Evolutionary conservation across 2,797 vertebrate species (phyloP).

Genomic region (Malacoctenus gilli): DNA sequence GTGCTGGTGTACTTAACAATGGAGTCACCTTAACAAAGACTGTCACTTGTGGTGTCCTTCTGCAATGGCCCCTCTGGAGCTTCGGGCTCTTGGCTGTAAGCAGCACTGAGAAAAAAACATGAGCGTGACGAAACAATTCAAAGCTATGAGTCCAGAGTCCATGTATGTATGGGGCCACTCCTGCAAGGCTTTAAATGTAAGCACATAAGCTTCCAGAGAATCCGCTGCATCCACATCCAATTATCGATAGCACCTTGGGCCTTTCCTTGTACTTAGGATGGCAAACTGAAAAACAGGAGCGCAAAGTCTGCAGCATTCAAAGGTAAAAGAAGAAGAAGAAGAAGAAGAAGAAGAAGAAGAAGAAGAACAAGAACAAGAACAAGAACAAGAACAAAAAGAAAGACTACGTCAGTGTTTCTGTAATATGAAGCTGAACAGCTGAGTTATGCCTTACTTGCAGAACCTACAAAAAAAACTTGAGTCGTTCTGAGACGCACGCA

Average conservation of each 20-base stretch:
- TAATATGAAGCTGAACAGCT: constrained; percentile 24
- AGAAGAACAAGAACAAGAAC: constrained; percentile 51
- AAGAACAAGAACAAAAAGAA: constrained; percentile 58
- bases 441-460: constrained; percentile 39
- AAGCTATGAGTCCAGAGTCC: constrained; percentile 20
- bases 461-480: constrained; percentile 25
- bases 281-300: constrained; percentile 54
- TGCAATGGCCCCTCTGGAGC: no score
- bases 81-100: constrained; percentile 27
- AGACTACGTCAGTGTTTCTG: constrained; percentile 47
- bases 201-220: constrained; percentile 32
- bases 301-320: constrained; percentile 20
- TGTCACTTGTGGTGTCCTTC: no score
- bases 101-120: background rate
- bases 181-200: constrained; percentile 28
- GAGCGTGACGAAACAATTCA: constrained; percentile 22
- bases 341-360: no score
- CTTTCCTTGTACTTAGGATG: constrained; percentile 45
- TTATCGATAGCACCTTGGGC: constrained; percentile 57
- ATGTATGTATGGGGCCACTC: constrained; percentile 25
- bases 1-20: no score
- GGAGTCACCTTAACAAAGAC: no score
- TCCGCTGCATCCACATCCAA: constrained; percentile 45
- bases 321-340: constrained; percentile 56
- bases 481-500: constrained; percentile 12